Conservation (phyloP, 92 coral and sea anemone genomes). For the Parazoanthus swiftii region DNA sequence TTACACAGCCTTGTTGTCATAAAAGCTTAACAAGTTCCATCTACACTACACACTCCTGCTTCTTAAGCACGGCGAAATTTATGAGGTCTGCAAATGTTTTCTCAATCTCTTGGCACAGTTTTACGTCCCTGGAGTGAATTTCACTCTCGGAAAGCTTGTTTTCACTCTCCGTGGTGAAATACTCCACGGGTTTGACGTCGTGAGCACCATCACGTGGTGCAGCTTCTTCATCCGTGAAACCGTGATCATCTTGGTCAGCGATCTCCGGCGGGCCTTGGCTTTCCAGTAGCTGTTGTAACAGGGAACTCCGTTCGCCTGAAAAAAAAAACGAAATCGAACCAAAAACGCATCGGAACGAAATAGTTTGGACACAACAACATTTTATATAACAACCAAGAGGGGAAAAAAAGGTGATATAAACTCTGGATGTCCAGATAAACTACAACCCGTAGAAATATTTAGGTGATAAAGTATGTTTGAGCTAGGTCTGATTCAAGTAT, state of each 20-base stretch:
- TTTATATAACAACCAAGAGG: background rate
- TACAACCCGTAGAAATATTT: too few relatives aligned
- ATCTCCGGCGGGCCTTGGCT: conserved; percentile 38
- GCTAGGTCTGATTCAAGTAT: too few relatives aligned
- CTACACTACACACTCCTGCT: conserved; percentile 34
- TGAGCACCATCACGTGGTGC: conserved; percentile 18
- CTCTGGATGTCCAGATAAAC: background rate
- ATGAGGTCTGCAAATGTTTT: conserved; percentile 81
- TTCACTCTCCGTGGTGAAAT: conserved; percentile 29
- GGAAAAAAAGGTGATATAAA: too few relatives aligned
- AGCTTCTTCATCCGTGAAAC: conserved; percentile 66
- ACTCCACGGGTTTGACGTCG: conserved; percentile 29
- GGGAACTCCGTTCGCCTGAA: conserved; percentile 61
- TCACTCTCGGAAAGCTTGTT: conserved; percentile 32
- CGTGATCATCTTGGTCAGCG: conserved; percentile 69
- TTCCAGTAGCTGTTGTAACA: conserved; percentile 59
- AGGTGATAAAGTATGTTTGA: too few relatives aligned
- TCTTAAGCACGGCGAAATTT: conserved; percentile 62
- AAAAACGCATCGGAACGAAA: background rate
- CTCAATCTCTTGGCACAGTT: conserved; percentile 77
- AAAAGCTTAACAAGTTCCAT: background rate
- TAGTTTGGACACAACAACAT: background rate
- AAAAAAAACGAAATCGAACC: background rate
- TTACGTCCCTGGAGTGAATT: conserved; percentile 58
- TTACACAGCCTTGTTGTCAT: background rate